These are phyloP conservation scores for Epirrhoe alternata DNA, from an alignment of 2,888 invertebrate species.

Conservation along the genomic window DNA sequence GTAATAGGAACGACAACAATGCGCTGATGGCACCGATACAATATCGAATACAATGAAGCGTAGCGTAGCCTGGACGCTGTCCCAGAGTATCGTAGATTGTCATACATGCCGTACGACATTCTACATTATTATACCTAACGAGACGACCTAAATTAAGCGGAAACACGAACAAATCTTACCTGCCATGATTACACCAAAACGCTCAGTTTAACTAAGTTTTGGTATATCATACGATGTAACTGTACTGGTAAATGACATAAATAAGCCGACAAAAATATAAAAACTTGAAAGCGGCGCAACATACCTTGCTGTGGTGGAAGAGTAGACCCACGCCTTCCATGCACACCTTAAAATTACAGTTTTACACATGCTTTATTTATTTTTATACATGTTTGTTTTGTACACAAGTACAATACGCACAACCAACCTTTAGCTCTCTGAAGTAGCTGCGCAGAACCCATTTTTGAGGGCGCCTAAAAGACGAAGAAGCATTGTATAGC, in stretches of 20 bases:
- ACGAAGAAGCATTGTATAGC: too few relatives aligned
- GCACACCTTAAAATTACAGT: constrained; percentile 88
- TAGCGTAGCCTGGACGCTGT: constrained; percentile 62
- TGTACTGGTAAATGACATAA: constrained; percentile 59
- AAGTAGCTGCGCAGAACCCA: too few relatives aligned
- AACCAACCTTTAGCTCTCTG: too few relatives aligned
- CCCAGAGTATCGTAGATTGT: constrained; percentile 50
- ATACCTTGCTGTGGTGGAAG: constrained; percentile 99
- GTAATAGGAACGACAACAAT: constrained; percentile 59
- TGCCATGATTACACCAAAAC: constrained; percentile 70
- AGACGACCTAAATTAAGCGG: constrained; percentile 72
- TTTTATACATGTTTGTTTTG: too few relatives aligned
- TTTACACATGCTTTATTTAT: constrained; percentile 14
- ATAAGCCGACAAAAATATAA: constrained; percentile 76
- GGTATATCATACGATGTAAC: constrained; percentile 62
- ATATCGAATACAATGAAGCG: constrained; percentile 73
- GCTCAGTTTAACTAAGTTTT: constrained; percentile 55
- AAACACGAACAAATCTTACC: constrained; percentile 79
- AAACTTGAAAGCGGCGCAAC: constrained; percentile 55
- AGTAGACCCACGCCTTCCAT: constrained; percentile 99
- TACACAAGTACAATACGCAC: too few relatives aligned
- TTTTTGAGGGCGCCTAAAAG: too few relatives aligned
- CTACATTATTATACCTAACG: constrained; percentile 57
- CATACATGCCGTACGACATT: constrained; percentile 59
- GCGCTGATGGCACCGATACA: constrained; percentile 74